A percentile compares a stretch with the other conserved stretches of the same genome.
phyloP scores from a whole-genome alignment of 2,113 vertebrate species.

The Raja brachyura region DNA sequence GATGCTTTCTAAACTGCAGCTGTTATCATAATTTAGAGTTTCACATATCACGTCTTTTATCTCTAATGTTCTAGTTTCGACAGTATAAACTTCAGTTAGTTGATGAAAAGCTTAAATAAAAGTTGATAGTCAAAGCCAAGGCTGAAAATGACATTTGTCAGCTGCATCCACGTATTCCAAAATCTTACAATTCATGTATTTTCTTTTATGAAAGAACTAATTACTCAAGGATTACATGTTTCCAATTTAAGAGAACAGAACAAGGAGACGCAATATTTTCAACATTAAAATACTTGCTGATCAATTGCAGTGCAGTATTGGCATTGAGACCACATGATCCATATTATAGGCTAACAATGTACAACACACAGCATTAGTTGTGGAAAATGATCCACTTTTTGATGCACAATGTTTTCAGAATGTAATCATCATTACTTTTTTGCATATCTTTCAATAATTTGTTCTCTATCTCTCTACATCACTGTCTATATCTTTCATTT shows the following conservation, averaged over 20 bases:
- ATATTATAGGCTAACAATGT: not conserved
- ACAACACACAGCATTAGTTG: no score
- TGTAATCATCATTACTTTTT: not conserved
- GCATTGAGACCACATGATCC: not conserved
- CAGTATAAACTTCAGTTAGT: not conserved
- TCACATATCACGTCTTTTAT: not conserved
- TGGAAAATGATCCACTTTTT: not conserved
- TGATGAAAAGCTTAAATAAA: not conserved
- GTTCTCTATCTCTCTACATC: no score
- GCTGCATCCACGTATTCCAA: not conserved
- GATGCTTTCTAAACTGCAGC: not conserved
- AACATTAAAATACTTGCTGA: not conserved
- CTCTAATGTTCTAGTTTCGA: not conserved
- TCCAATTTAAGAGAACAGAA: not conserved
- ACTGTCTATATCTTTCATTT: no score
- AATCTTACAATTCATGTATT: not conserved
- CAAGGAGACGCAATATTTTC: not conserved
- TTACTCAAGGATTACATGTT: not conserved
- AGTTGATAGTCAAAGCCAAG: not conserved
- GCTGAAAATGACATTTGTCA: not conserved
- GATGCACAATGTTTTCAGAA: not conserved
- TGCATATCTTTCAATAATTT: no score
- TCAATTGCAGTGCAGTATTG: not conserved
- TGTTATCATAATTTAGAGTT: not conserved
- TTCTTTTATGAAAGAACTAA: conserved; percentile 22